These are phyloP conservation scores for Calypte anna DNA, from an alignment of 2,113 vertebrate species.

Conservation along the genomic window DNA sequence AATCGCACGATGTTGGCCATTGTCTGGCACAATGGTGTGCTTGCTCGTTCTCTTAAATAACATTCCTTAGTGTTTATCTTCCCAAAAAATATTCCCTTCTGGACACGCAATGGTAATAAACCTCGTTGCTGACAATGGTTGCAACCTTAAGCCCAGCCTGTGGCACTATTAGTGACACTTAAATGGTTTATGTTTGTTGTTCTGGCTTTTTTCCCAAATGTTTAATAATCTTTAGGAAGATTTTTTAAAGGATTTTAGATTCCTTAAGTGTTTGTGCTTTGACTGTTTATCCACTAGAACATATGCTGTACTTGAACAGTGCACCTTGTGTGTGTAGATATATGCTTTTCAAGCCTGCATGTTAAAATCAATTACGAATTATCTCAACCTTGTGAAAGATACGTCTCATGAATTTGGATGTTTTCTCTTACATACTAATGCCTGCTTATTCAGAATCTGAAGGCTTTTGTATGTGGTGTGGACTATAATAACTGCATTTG, in stretches of 20 bases:
- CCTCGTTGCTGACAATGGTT: not conserved
- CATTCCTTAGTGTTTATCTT: not conserved
- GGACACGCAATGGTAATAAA: not conserved
- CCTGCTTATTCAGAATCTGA: not conserved
- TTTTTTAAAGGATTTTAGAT: not conserved
- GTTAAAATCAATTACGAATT: not conserved
- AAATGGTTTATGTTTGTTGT: not conserved
- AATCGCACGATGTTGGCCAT: constrained; percentile 3
- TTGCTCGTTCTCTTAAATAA: constrained; percentile 1
- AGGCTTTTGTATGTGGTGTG: not conserved
- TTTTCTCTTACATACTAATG: not conserved
- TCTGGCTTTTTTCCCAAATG: not conserved
- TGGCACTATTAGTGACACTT: not conserved
- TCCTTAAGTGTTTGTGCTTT: not conserved
- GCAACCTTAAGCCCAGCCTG: not conserved
- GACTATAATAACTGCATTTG: not conserved
- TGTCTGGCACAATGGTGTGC: constrained; percentile 51
- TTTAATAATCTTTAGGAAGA: not conserved
- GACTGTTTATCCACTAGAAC: not conserved
- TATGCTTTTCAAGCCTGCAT: not conserved
- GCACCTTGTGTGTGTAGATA: not conserved
- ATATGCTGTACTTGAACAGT: not conserved
- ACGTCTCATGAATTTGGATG: not conserved
- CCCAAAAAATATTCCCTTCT: not conserved
- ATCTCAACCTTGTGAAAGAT: not conserved